phyloP scores from a whole-genome alignment of 2,797 vertebrate genomes.

The Myotis vivesi region DNA sequence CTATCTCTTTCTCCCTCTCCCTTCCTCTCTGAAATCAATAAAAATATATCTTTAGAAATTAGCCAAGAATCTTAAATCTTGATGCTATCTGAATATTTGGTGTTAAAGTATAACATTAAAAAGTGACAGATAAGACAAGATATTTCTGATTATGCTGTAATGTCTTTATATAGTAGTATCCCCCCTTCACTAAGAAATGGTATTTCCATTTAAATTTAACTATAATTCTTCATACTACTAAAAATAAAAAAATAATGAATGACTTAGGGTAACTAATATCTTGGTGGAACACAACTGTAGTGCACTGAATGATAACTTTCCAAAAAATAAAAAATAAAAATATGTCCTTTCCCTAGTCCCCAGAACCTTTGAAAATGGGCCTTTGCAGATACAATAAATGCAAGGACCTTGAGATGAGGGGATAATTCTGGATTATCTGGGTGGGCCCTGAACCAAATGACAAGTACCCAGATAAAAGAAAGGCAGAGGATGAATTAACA shows the following conservation, averaged over 20 bases:
- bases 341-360: too few relatives aligned
- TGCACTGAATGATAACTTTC: background rate
- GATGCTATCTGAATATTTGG: background rate
- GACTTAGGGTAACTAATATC: background rate
- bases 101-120: constrained; percentile 11
- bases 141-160: background rate
- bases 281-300: background rate
- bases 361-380: background rate
- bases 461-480: background rate
- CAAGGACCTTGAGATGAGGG: background rate
- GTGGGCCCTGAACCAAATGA: background rate
- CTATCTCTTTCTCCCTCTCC: too few relatives aligned
- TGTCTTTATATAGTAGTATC: background rate
- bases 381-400: background rate
- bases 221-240: background rate
- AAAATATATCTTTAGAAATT: background rate
- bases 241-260: background rate
- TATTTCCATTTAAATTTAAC: background rate
- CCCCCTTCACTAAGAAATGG: background rate
- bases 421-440: background rate
- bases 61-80: background rate
- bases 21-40: too few relatives aligned
- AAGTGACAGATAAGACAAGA: background rate
- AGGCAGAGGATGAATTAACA: background rate
- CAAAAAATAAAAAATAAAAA: background rate